phyloP scores from a whole-genome alignment of 2,113 vertebrate genomes.

The Nibea albiflora region DNA sequence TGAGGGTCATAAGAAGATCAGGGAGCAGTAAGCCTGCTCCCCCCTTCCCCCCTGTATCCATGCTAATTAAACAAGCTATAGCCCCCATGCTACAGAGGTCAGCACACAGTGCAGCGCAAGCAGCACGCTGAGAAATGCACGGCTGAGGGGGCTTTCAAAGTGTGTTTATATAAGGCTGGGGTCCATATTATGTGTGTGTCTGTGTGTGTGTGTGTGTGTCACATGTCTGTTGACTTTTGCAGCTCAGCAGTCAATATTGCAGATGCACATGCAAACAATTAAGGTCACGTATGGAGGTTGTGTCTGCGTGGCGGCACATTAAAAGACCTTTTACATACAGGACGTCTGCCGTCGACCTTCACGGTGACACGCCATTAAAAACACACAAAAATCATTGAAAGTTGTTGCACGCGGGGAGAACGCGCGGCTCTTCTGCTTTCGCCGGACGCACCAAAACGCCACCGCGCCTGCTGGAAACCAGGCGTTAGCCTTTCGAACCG shows the following conservation, averaged over 20 bases:
- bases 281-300: constrained; percentile 49
- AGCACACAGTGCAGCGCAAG: constrained; percentile 57
- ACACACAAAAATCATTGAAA: neutral
- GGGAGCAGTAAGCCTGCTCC: constrained; percentile 47
- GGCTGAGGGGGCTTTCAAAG: constrained; percentile 20
- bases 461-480: too few species aligned
- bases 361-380: neutral
- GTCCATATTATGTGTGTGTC: constrained; percentile 20
- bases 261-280: constrained; percentile 60
- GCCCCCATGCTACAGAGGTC: constrained; percentile 56
- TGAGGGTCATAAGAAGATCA: constrained; percentile 73
- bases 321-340: constrained; percentile 32
- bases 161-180: constrained; percentile 35
- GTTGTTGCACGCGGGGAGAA: neutral
- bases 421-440: too few species aligned
- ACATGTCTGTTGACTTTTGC: constrained; percentile 57
- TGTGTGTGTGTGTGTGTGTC: constrained; percentile 13
- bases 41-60: constrained; percentile 17
- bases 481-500: too few species aligned
- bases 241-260: constrained; percentile 63
- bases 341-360: neutral
- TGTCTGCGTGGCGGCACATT: neutral
- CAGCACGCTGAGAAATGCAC: constrained; percentile 47
- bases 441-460: too few species aligned
- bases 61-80: constrained; percentile 74